Conservation (phyloP, 1,140 invertebrate species). For the Hylaeus anthracinus region DNA sequence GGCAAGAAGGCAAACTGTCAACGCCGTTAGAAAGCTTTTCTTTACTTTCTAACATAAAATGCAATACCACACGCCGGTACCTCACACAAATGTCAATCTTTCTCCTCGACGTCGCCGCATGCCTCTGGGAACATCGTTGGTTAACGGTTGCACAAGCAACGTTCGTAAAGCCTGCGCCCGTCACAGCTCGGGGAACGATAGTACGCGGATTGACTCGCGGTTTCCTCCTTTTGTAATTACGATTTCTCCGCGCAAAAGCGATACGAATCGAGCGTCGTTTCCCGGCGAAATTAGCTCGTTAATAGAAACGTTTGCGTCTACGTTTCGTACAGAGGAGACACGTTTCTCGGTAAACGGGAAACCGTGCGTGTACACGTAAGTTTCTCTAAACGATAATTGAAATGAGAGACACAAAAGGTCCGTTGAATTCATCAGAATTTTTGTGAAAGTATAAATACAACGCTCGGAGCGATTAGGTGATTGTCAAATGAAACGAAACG, state of each 20-base stretch:
- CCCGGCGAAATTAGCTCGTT: conserved; percentile 24
- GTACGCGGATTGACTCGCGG: conserved; percentile 41
- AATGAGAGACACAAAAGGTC: not conserved
- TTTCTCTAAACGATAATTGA: conserved; percentile 8
- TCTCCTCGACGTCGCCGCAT: conserved; percentile 40
- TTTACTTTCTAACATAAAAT: conserved; percentile 33
- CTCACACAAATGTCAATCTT: conserved; percentile 41
- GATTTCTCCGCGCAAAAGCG: conserved; percentile 12
- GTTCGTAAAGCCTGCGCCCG: conserved; percentile 26
- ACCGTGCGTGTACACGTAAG: not conserved
- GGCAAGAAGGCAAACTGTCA: too few species aligned
- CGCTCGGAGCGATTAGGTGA: too few species aligned
- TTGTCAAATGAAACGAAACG: not conserved
- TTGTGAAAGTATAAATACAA: conserved; percentile 1
- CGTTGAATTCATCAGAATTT: not conserved
- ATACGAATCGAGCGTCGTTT: conserved; percentile 23
- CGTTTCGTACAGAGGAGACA: not conserved
- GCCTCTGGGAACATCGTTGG: conserved; percentile 31
- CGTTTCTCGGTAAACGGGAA: not conserved
- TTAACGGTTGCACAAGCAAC: conserved; percentile 48
- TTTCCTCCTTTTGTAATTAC: conserved; percentile 42
- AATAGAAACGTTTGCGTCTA: conserved; percentile 32
- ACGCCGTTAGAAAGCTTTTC: conserved; percentile 39
- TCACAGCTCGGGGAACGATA: conserved; percentile 14
- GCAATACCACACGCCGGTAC: conserved; percentile 1